Evolutionary conservation across 2,113 vertebrate species (phyloP).

Genomic region (Serinus canaria): DNA sequence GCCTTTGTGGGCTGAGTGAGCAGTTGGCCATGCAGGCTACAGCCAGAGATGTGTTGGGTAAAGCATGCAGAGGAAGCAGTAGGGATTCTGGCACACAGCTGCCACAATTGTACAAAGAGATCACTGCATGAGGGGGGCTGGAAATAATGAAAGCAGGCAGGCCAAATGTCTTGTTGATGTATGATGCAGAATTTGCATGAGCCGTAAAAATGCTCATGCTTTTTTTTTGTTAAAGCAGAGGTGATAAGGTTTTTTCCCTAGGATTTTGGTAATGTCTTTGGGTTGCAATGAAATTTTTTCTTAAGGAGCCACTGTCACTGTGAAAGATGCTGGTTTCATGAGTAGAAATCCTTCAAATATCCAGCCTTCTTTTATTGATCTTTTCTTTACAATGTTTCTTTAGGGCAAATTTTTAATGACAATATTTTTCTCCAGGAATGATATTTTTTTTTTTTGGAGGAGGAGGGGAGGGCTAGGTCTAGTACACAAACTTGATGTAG

Average conservation of each 20-base stretch:
- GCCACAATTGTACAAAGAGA: background rate
- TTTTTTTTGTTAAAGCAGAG: background rate
- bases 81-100: background rate
- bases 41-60: background rate
- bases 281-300: background rate
- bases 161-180: background rate
- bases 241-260: background rate
- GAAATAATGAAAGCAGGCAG: background rate
- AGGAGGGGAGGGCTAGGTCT: rapidly evolving
- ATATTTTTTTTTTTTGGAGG: background rate
- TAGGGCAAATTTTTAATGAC: background rate
- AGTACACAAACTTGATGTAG: background rate
- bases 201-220: background rate
- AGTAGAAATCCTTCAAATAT: background rate
- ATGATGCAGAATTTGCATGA: background rate
- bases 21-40: background rate
- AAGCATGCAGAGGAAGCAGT: background rate
- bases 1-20: background rate
- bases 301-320: background rate
- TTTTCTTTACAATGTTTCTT: background rate
- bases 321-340: background rate
- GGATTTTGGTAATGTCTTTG: background rate
- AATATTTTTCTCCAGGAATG: background rate
- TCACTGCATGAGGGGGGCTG: background rate
- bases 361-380: background rate